A percentile compares a stretch with the other conserved stretches of the same genome.
Evolutionary conservation across 2,113 vertebrate genomes (phyloP).

Genomic region (Benitochromis conjunctus): DNA sequence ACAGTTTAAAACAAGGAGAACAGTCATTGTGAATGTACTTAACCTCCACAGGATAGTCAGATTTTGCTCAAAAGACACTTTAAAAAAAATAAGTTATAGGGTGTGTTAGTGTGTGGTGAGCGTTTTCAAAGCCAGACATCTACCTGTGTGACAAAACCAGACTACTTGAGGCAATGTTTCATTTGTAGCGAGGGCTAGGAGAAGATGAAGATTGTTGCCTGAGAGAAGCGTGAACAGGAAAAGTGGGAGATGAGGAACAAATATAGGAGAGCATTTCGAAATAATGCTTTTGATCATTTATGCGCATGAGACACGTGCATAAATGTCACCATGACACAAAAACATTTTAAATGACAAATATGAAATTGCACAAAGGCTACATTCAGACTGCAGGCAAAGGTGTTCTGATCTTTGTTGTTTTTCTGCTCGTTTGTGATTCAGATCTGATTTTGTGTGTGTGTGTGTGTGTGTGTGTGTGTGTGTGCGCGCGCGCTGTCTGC

Average conservation of each 20-base stretch:
- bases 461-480: background rate
- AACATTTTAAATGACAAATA: background rate
- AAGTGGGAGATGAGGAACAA: background rate
- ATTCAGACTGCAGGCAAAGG: background rate
- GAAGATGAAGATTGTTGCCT: slow-evolving; percentile 45
- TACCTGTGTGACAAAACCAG: slow-evolving; percentile 19
- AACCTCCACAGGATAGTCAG: background rate
- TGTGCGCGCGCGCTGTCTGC: too few relatives aligned
- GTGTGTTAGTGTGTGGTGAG: background rate
- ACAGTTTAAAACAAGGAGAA: slow-evolving; percentile 6
- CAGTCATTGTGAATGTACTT: background rate
- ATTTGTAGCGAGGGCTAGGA: slow-evolving; percentile 27
- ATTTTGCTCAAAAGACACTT: background rate
- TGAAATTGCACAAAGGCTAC: background rate
- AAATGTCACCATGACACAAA: slow-evolving; percentile 9
- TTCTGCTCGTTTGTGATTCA: background rate
- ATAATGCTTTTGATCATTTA: slow-evolving; percentile 14
- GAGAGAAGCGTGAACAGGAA: slow-evolving; percentile 33
- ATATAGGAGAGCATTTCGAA: background rate
- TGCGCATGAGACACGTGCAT: slow-evolving; percentile 6
- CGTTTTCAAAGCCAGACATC: slow-evolving; percentile 8
- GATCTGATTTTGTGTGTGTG: background rate
- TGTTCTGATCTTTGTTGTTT: background rate
- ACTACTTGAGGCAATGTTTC: slow-evolving; percentile 33
- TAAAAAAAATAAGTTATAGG: background rate